phyloP scores from a whole-genome alignment of 2,113 vertebrate species.

The Erythrocercus mccallii region DNA sequence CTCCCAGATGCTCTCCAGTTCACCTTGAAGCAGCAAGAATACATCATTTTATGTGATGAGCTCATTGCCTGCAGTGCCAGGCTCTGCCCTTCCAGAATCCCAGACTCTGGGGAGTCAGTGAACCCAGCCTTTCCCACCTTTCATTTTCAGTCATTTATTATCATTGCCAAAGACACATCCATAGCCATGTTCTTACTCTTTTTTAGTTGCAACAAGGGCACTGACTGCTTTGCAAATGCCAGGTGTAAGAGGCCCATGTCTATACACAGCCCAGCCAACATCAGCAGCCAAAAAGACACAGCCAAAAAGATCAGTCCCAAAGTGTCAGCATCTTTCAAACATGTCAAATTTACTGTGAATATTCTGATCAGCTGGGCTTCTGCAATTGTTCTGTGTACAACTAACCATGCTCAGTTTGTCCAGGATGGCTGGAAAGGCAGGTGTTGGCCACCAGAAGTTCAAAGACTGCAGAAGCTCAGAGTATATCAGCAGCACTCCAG shows the following conservation, averaged over 20 bases:
- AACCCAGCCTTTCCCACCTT: not conserved
- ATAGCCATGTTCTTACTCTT: not conserved
- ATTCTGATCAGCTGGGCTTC: not conserved
- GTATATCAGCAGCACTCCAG: not conserved
- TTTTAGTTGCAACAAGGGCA: not conserved
- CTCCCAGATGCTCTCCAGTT: not conserved
- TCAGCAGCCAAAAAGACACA: not conserved
- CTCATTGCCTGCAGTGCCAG: not conserved
- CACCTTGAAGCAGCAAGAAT: not conserved
- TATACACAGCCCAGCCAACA: accelerated
- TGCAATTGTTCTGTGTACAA: not conserved
- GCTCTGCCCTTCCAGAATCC: not conserved
- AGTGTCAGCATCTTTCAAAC: not conserved
- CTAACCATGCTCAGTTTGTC: not conserved
- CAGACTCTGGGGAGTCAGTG: accelerated
- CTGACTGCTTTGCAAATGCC: not conserved
- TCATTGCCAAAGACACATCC: not conserved
- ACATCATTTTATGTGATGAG: not conserved
- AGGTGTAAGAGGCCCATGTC: accelerated
- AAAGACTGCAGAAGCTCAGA: not conserved
- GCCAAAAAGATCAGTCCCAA: not conserved
- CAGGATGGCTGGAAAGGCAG: not conserved
- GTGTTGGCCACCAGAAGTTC: not conserved
- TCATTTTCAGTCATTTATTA: not conserved
- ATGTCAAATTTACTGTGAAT: not conserved